phyloP scores from a whole-genome alignment of 2,113 vertebrate species.

The Tachysurus vachellii region DNA sequence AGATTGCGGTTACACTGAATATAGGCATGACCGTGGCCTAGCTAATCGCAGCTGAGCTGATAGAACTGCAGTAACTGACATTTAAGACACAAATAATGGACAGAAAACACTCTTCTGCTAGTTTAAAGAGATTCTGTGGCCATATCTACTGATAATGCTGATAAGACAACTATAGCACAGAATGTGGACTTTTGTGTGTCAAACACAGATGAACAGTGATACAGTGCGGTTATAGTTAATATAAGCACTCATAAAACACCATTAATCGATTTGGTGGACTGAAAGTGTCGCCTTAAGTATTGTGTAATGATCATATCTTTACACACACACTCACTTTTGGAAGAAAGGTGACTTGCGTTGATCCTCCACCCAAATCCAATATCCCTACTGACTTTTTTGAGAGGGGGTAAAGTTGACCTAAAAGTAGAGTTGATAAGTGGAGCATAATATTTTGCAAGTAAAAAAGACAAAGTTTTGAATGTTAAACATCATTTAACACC shows the following conservation, averaged over 20 bases:
- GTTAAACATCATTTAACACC: background rate
- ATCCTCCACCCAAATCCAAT: constrained; percentile 94
- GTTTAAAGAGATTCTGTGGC: background rate
- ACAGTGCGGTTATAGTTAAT: background rate
- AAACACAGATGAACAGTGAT: background rate
- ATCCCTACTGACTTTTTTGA: constrained; percentile 82
- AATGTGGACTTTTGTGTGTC: background rate
- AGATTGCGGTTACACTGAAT: background rate
- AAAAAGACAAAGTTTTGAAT: background rate
- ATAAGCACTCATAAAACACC: background rate
- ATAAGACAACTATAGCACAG: background rate
- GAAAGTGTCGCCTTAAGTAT: background rate
- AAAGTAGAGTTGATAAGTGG: constrained; percentile 48
- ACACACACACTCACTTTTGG: constrained; percentile 80
- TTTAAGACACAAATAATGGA: background rate
- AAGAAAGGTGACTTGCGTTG: constrained; percentile 95
- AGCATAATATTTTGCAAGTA: background rate
- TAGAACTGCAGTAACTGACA: background rate
- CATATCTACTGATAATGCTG: background rate
- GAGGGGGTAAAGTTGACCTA: constrained; percentile 82
- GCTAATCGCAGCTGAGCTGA: background rate
- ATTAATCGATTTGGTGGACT: background rate
- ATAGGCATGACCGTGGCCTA: background rate
- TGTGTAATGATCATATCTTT: background rate
- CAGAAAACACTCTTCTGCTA: background rate